A percentile compares a stretch with the other conserved stretches of the same genome.
Evolutionary conservation across 1,140 invertebrate species (phyloP).

Genomic region (Papilio xuthus): DNA sequence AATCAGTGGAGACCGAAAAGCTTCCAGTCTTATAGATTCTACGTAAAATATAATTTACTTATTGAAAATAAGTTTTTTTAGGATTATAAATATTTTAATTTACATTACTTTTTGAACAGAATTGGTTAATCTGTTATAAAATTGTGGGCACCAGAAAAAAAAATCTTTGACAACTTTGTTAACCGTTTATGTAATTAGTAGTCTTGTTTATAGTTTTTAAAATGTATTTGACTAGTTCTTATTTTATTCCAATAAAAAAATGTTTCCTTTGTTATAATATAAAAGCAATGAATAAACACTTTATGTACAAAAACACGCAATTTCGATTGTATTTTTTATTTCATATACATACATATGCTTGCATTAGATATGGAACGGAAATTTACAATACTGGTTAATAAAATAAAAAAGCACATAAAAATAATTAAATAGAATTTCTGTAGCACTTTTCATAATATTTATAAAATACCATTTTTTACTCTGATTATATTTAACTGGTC

Average conservation of each 20-base stretch:
- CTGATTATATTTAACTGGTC: no score
- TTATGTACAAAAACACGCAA: neutral
- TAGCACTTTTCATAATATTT: no score
- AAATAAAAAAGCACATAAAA: constrained; percentile 30
- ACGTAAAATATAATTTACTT: no score
- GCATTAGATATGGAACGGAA: neutral
- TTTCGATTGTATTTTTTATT: constrained; percentile 11
- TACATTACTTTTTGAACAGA: no score
- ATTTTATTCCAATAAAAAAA: neutral
- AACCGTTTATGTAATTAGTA: neutral
- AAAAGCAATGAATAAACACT: no score
- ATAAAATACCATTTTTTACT: neutral
- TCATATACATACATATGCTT: constrained; percentile 13
- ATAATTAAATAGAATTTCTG: neutral
- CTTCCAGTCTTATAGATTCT: neutral
- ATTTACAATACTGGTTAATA: constrained; percentile 30
- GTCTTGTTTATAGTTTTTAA: neutral
- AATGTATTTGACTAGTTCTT: neutral
- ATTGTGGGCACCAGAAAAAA: no score
- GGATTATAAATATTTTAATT: no score
- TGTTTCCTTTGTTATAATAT: no score
- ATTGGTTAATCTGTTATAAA: no score
- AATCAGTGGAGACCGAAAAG: constrained; percentile 51
- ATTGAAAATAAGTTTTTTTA: no score
- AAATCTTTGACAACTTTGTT: neutral